Conservation (phyloP, 2,888 invertebrate genomes). For the Deilephila elpenor region DNA sequence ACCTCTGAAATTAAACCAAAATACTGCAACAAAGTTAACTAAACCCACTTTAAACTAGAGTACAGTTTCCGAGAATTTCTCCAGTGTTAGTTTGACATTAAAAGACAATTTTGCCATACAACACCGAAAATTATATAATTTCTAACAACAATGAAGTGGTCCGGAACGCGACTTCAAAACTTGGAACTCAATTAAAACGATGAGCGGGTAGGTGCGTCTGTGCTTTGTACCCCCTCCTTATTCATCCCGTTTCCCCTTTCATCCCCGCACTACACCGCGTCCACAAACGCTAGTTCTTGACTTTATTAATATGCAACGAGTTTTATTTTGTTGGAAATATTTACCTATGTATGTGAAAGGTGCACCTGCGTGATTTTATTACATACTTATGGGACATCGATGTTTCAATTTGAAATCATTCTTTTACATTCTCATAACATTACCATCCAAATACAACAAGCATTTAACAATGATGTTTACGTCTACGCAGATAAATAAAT, state of each 20-base stretch:
- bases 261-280: neutral
- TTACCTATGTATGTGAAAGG: neutral
- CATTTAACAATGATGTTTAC: neutral
- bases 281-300: neutral
- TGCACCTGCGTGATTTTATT: neutral
- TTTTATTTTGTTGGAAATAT: neutral
- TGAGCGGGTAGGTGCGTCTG: conserved; percentile 47
- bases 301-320: neutral
- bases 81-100: conserved; percentile 7
- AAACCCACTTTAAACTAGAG: neutral
- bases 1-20: neutral
- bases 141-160: conserved; percentile 23
- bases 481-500: conserved; percentile 6
- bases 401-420: no score
- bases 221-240: conserved; percentile 33
- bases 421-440: neutral
- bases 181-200: conserved; percentile 66
- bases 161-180: conserved; percentile 46
- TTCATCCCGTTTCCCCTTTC: conserved; percentile 6
- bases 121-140: conserved; percentile 9
- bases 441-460: neutral
- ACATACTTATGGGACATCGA: neutral
- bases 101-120: conserved; percentile 21
- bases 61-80: neutral
- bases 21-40: neutral